phyloP scores from a whole-genome alignment of 2,113 vertebrate genomes.

The Phylloscopus trochiloides region DNA sequence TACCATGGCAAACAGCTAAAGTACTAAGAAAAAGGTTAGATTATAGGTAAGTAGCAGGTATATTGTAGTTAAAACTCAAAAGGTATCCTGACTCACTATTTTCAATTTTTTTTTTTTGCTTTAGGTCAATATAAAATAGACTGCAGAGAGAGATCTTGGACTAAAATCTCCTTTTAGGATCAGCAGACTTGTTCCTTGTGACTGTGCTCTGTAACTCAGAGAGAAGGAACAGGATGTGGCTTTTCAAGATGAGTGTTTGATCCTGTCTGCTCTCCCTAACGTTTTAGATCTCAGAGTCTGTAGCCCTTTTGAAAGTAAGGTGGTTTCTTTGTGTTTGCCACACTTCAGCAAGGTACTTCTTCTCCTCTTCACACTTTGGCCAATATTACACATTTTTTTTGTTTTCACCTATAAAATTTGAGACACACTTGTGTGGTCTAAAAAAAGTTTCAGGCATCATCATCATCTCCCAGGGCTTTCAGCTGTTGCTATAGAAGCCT shows the following conservation, averaged over 20 bases:
- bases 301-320: not conserved
- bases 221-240: constrained; percentile 39
- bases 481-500: constrained; percentile 64
- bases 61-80: not conserved
- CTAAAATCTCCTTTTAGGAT: not conserved
- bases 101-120: not conserved
- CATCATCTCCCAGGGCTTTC: constrained; percentile 19
- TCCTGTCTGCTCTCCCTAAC: not conserved
- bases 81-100: not conserved
- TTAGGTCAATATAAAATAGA: not conserved
- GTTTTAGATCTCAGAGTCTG: not conserved
- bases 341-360: not conserved
- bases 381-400: not conserved
- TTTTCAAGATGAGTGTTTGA: constrained; percentile 33
- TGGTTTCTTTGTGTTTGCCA: not conserved
- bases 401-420: not conserved
- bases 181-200: constrained; percentile 19
- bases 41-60: not conserved
- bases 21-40: not conserved
- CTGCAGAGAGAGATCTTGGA: not conserved
- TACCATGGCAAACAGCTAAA: not conserved
- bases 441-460: constrained; percentile 42
- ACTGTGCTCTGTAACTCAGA: not conserved
- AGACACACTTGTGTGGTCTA: not conserved
- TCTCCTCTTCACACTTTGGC: not conserved